phyloP scores from a whole-genome alignment of 1,140 invertebrate species.

The Zophobas atratus region DNA sequence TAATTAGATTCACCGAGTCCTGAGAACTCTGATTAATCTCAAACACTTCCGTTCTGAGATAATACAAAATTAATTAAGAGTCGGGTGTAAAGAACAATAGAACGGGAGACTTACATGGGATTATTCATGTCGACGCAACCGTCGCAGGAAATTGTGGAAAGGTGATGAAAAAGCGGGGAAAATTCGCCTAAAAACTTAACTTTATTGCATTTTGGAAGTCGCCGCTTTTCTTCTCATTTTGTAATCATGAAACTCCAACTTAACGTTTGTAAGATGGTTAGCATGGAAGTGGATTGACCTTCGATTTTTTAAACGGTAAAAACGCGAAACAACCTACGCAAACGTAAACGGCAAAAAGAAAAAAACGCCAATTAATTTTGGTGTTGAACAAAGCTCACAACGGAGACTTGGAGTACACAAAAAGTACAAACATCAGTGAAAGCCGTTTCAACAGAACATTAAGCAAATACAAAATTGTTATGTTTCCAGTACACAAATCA shows the following conservation, averaged over 20 bases:
- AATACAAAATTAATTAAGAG: slow-evolving; percentile 10
- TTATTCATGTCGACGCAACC: neutral
- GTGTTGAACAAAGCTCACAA: too few relatives aligned
- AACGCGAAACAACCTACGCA: too few relatives aligned
- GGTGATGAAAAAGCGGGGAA: neutral
- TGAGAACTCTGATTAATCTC: slow-evolving; percentile 11
- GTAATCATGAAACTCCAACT: neutral
- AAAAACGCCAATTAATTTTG: too few relatives aligned
- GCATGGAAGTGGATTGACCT: too few relatives aligned
- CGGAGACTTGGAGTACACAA: too few relatives aligned
- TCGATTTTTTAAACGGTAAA: too few relatives aligned
- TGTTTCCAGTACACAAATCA: too few relatives aligned
- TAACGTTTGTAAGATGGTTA: too few relatives aligned
- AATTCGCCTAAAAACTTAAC: slow-evolving; percentile 7
- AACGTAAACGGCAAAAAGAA: too few relatives aligned
- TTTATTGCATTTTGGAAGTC: neutral
- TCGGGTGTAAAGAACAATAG: neutral
- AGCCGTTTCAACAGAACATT: too few relatives aligned
- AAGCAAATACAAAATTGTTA: too few relatives aligned
- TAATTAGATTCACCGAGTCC: slow-evolving; percentile 7
- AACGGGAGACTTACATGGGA: slow-evolving; percentile 1
- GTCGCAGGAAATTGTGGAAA: neutral
- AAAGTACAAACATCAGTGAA: too few relatives aligned
- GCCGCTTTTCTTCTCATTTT: neutral
- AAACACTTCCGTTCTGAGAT: slow-evolving; percentile 11